Evolutionary conservation across 2,888 invertebrate genomes (phyloP), one percentile per base, ranked within the genome.

Genomic region (Cryptus viduatorius): DNA sequence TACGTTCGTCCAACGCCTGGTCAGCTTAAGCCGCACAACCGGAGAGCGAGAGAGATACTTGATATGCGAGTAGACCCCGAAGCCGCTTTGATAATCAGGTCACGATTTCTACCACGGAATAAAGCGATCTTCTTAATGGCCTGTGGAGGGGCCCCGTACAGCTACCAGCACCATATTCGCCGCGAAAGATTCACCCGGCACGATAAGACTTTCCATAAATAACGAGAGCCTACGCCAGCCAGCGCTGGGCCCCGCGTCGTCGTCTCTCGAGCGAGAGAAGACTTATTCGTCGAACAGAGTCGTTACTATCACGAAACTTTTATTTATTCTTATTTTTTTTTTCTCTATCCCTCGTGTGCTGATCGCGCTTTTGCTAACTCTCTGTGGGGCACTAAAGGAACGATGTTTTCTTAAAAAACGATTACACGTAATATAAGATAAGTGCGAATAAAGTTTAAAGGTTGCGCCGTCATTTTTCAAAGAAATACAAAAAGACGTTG

Each of bases 71-170:
- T 61, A 50, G 75, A 77, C 76, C 37, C 59, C 24, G 59, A 50
- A 37, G 61, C 69, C 72, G 67, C 76, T 64, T 86, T 76, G 78
- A 86, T 86, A 85, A 85, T 86, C 83, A 83, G 83, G 72, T 83
- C 83, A 83, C 80, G 83, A 85, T 85, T 83, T 59, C 56, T 64
- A 56, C 53, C 79, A 82, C 82, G 79, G 77, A 85, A 86, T 85
- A 59, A 83, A 86, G 86, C 82, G 83, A 82, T 86, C 77, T 81
- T 85, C 68, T 69, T 85, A 82, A 86, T 85, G 81, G 72, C 56
- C 69, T 50, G 50, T 78, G 78, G 61, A 71, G 24, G 29, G 37
- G 37, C 37, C 37, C 59, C 42, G 79, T 61, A 80, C 68, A 76
- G 48, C 75, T 65, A 79, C 56, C 68, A 78, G 65, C 48, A 83